Percentiles rank a stretch among this genome's conserved stretches.
Evolutionary conservation across 2,113 vertebrate genomes (phyloP).

Genomic region (Uropsilus gracilis): DNA sequence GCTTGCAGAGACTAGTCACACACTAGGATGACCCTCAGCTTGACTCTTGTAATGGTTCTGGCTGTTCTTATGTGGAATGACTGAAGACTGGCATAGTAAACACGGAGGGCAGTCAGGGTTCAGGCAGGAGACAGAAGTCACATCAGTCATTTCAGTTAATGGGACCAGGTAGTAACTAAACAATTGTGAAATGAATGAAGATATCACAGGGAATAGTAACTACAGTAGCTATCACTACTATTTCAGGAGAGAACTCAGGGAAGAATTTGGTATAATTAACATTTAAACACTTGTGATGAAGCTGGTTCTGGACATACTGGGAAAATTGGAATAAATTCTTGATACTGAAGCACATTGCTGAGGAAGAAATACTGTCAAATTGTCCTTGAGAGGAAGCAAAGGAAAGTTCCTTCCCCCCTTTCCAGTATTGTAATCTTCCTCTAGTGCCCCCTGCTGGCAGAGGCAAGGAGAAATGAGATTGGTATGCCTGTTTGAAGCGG

Average conservation of each 20-base stretch:
- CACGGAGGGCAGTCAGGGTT: neutral
- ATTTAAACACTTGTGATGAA: neutral
- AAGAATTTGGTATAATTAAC: neutral
- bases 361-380: neutral
- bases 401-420: neutral
- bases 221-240: neutral
- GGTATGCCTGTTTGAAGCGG: neutral
- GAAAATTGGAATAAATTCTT: neutral
- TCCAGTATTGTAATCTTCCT: neutral
- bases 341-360: neutral
- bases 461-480: neutral
- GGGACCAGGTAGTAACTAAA: neutral
- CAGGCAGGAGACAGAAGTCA: neutral
- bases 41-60: neutral
- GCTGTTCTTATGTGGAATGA: neutral
- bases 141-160: neutral
- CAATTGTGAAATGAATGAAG: neutral
- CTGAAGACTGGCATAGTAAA: neutral
- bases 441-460: neutral
- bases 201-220: neutral
- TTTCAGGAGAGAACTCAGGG: neutral
- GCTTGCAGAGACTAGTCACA: neutral
- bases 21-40: too few species aligned
- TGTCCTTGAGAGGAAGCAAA: neutral
- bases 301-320: neutral